Conservation (phyloP, 2,113 vertebrate species). For the Rhodinocichla rosea region DNA sequence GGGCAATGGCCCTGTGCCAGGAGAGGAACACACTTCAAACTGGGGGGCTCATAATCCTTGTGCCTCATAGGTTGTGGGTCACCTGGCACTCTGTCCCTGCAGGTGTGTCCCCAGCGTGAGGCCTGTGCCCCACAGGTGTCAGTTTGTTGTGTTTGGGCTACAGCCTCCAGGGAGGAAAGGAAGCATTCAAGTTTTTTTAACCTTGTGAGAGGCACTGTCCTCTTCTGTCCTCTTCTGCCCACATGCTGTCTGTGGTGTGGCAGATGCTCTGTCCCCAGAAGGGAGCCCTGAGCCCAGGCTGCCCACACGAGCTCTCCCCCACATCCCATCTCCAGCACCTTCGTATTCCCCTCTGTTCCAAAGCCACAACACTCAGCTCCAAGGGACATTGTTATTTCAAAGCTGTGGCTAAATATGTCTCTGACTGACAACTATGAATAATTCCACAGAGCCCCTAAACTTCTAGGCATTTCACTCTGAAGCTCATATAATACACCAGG, state of each 20-base stretch:
- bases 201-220: not conserved
- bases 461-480: slow-evolving; percentile 25
- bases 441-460: slow-evolving; percentile 35
- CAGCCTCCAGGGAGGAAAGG: not conserved
- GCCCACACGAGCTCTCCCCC: accelerated
- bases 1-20: too few relatives aligned
- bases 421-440: slow-evolving; percentile 58
- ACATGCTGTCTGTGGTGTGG: accelerated
- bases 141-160: accelerated
- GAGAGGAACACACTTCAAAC: not conserved
- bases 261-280: not conserved
- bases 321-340: not conserved
- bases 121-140: not conserved
- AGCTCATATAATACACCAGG: not conserved
- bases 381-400: slow-evolving; percentile 41
- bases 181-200: not conserved
- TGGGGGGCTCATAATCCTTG: not conserved
- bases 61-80: not conserved
- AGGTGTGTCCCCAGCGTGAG: accelerated
- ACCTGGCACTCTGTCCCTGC: not conserved
- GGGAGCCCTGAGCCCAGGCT: not conserved
- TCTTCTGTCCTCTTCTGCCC: not conserved
- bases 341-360: not conserved
- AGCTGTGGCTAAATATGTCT: slow-evolving; percentile 31
- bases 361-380: not conserved